Evolutionary conservation across 2,797 vertebrate species (phyloP).

Genomic region (Peromyscus attwateri): DNA sequence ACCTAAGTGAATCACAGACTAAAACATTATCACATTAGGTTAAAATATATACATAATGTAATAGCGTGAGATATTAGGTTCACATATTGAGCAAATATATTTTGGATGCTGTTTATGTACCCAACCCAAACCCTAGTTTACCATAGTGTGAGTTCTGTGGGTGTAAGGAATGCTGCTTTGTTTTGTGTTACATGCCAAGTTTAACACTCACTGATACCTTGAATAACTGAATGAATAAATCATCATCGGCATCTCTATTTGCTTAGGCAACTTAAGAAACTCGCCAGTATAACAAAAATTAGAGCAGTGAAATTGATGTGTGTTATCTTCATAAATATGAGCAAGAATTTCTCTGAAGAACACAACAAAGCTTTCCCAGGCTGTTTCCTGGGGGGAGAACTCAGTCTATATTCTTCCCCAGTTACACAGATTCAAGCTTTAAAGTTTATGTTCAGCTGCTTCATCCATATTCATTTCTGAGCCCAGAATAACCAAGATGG

Average conservation of each 20-base stretch:
- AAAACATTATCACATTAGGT: not conserved
- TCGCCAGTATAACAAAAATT: not conserved
- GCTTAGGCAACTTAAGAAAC: not conserved
- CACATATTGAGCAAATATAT: not conserved
- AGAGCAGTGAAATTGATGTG: not conserved
- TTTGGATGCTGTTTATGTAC: not conserved
- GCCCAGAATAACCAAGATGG: constrained; percentile 55
- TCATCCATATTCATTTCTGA: constrained; percentile 54
- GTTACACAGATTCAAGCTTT: not conserved
- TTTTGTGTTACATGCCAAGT: not conserved
- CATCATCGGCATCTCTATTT: not conserved
- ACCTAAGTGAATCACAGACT: not conserved
- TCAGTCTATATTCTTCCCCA: not conserved
- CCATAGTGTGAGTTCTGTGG: not conserved
- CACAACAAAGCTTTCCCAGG: not conserved
- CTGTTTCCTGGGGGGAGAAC: not conserved
- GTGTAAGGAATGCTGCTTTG: not conserved
- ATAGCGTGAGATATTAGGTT: not conserved
- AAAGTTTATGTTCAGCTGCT: not conserved
- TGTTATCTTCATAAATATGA: constrained; percentile 22
- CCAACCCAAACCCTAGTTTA: not conserved
- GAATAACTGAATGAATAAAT: not conserved
- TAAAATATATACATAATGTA: not conserved
- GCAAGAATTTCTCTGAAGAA: not conserved
- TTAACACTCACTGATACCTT: not conserved